phyloP scores from a whole-genome alignment of 2,888 invertebrate species.

The Xestia xanthographa region DNA sequence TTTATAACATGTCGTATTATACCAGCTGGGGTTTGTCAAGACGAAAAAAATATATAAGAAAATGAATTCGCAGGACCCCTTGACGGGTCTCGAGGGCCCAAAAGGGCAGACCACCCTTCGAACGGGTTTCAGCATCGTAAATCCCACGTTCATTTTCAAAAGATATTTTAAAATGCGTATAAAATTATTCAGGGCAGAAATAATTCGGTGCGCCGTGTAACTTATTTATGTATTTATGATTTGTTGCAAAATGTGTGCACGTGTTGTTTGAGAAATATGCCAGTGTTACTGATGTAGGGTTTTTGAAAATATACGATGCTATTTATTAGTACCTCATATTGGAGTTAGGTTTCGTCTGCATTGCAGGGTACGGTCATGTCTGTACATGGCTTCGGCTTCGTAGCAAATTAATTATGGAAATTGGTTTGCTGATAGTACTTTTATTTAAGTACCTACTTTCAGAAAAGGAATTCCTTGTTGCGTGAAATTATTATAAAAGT shows the following conservation, averaged over 20 bases:
- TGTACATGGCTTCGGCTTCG: background rate
- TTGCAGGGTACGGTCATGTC: background rate
- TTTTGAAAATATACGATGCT: constrained; percentile 27
- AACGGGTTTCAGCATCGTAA: constrained; percentile 89
- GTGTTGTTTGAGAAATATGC: constrained; percentile 74
- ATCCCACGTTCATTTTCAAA: constrained; percentile 89
- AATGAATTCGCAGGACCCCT: constrained; percentile 83
- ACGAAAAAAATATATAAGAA: constrained; percentile 87
- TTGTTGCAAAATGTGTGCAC: constrained; percentile 80
- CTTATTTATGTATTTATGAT: constrained; percentile 82
- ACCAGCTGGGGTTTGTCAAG: constrained; percentile 90
- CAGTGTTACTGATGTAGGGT: constrained; percentile 6
- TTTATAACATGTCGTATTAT: constrained; percentile 88
- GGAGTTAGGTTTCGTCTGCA: background rate
- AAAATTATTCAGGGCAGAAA: constrained; percentile 90
- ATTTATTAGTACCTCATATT: constrained; percentile 40
- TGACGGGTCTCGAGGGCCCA: constrained; percentile 74
- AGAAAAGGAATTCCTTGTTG: background rate
- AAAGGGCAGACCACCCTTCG: constrained; percentile 85
- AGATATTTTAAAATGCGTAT: constrained; percentile 90
- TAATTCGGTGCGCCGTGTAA: constrained; percentile 84
- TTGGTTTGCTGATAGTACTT: background rate
- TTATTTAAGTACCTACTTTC: no score
- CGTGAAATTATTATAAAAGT: no score
- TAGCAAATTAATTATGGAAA: background rate